Evolutionary conservation across 2,797 vertebrate species (phyloP).

Genomic region (Setipinna tenuifilis): DNA sequence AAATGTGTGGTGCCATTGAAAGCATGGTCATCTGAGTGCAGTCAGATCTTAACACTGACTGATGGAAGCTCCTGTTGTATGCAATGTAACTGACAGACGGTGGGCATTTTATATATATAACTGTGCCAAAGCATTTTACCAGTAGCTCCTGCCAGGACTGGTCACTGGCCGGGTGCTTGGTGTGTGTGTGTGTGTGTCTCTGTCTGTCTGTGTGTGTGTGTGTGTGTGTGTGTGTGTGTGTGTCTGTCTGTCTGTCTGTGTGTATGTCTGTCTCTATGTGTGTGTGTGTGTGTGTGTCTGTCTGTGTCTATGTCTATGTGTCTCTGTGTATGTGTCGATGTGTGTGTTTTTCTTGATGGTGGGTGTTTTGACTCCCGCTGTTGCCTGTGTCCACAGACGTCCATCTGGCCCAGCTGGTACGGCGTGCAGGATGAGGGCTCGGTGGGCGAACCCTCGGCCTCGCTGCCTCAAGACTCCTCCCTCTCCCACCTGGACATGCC

Average conservation of each 20-base stretch:
- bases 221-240: conserved; percentile 6
- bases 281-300: not conserved
- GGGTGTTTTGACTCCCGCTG: conserved; percentile 27
- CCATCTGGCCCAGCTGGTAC: conserved; percentile 83
- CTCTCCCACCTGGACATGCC: conserved; percentile 83
- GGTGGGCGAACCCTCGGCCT: conserved; percentile 76
- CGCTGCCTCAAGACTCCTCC: conserved; percentile 77
- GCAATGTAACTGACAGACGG: not conserved
- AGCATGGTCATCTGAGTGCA: not conserved
- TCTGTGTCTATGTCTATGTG: not conserved
- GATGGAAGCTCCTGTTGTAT: not conserved
- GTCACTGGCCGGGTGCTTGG: not conserved
- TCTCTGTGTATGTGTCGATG: not conserved
- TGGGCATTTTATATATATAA: not conserved
- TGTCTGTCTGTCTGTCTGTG: not conserved
- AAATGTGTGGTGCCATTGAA: too few species aligned
- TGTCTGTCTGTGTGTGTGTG: not conserved
- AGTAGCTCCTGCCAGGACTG: not conserved
- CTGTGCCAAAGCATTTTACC: not conserved
- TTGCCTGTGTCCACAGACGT: conserved; percentile 67
- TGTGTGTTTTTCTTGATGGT: conserved; percentile 27
- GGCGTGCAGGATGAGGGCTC: conserved; percentile 81
- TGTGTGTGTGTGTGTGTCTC: not conserved
- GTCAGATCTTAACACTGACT: not conserved
- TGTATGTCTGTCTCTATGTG: conserved; percentile 4